Base-by-base conservation (phyloP, 2,113 vertebrate genomes). In the Cyprinodon brontotheroides region DNA sequence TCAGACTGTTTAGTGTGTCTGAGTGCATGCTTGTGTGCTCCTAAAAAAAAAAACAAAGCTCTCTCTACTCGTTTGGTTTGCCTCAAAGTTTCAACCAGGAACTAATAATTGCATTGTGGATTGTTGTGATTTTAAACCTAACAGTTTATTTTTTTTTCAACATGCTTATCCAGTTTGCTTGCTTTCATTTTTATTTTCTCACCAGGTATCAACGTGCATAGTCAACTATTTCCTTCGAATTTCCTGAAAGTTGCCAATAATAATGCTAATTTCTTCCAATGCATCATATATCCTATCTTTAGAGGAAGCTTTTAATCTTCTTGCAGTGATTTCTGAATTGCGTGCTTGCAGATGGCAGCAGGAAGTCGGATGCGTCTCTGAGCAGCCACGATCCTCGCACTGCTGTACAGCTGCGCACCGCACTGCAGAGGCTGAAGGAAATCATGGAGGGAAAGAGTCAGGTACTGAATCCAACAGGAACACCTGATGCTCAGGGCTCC, bases 401-500 rank as follows among this genome's bases (percentile, higher is more conserved):
- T 11, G 98, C 98, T 3, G 98, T 99, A 81, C 98, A 99, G 70
- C 93, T 99, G 38, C 96, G 98, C 75, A 99, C 98, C 0, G 98
- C 97, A 47, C 92, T 99, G 83, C 98, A 98, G 90, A 95, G 97
- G 40, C 95, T 99, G 70, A 99, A 99, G 89, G 98, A 99, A 88
- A 99, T 99, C 83, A 99, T 99, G 98, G 98, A 99, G 86, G 98
- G 98, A 63, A 99, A 95, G 91, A 99, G 97, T 82, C 98, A 99
- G 97, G 98, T 99, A 81, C 8, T 15, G 2, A 10, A 3, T 4
- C 41, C 40, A 15, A n/a, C 22, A n/a, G 43, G 50, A 57, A 57
- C 50, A 8, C 7, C 50, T 57, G 50, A 20, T 20, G 8, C 17
- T 57, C 17, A n/a, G 50, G 48, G 15, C 20, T 17, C 20, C 50